A percentile compares a stretch with the other conserved stretches of the same genome.
These are phyloP conservation scores for Melieria omissa DNA, from an alignment of 2,888 invertebrate genomes.

Conservation along the genomic window DNA sequence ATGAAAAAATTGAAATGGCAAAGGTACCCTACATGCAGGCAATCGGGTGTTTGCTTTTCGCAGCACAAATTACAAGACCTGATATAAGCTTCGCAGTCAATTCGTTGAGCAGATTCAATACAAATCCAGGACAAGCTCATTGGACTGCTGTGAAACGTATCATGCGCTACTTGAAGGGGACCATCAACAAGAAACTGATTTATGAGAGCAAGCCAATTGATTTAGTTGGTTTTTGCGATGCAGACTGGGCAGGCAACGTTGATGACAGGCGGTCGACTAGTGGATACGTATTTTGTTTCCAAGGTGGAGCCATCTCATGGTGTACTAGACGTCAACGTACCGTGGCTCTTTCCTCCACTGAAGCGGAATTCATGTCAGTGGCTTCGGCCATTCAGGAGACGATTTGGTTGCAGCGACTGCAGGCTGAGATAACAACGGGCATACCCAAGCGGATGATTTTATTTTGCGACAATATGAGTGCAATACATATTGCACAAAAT, in stretches of 20 bases:
- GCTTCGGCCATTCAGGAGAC: constrained; percentile 40
- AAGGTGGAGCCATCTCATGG: constrained; percentile 40
- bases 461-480: too few relatives aligned
- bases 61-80: constrained; percentile 37
- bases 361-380: constrained; percentile 42
- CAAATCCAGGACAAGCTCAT: constrained; percentile 41
- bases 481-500: too few relatives aligned
- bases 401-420: constrained; percentile 36
- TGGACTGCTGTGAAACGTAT: constrained; percentile 39
- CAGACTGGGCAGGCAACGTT: constrained; percentile 39
- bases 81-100: constrained; percentile 39
- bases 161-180: constrained; percentile 38
- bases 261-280: constrained; percentile 38
- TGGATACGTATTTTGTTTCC: constrained; percentile 39
- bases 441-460: too few relatives aligned
- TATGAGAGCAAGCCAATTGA: constrained; percentile 22
- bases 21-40: constrained; percentile 37
- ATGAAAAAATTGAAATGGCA: constrained; percentile 31
- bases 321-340: constrained; percentile 38
- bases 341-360: constrained; percentile 40
- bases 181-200: constrained; percentile 28
- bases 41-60: constrained; percentile 39
- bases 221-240: constrained; percentile 38
- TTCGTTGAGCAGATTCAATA: constrained; percentile 35
- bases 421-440: constrained; percentile 27